Percentiles rank a stretch among this genome's conserved stretches.
These are phyloP conservation scores for Limnodromus scolopaceus DNA, from an alignment of 2,797 vertebrate genomes.

Conservation along the genomic window DNA sequence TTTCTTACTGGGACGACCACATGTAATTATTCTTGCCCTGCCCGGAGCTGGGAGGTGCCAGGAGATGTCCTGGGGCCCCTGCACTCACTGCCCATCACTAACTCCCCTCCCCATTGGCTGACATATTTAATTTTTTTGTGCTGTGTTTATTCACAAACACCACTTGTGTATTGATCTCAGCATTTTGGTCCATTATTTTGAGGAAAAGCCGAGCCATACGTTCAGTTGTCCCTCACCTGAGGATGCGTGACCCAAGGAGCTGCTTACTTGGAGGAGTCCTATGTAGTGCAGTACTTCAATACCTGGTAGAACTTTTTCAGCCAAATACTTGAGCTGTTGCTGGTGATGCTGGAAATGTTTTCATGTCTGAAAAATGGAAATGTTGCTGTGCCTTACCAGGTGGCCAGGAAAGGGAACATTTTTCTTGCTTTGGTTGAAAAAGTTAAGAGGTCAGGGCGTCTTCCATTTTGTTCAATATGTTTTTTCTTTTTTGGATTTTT, in stretches of 20 bases:
- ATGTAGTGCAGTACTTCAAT: not conserved
- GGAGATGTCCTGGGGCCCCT: not conserved
- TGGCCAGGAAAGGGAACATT: not conserved
- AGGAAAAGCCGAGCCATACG: not conserved
- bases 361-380: not conserved
- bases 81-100: rapidly evolving
- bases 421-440: not conserved
- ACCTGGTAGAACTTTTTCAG: not conserved
- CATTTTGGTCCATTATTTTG: not conserved
- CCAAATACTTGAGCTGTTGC: not conserved
- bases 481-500: not conserved
- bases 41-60: not conserved
- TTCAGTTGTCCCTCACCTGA: not conserved
- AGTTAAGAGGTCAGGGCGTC: not conserved
- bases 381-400: not conserved
- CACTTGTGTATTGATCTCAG: not conserved
- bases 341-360: not conserved
- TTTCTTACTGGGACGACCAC: not conserved
- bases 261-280: not conserved
- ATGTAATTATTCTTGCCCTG: not conserved
- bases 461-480: not conserved
- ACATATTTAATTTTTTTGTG: not conserved
- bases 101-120: not conserved
- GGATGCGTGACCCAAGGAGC: not conserved
- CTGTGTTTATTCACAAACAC: not conserved